Base-by-base conservation (phyloP, 35 echinoderm and acorn worm species). In the Nesometra sesokonis region DNA sequence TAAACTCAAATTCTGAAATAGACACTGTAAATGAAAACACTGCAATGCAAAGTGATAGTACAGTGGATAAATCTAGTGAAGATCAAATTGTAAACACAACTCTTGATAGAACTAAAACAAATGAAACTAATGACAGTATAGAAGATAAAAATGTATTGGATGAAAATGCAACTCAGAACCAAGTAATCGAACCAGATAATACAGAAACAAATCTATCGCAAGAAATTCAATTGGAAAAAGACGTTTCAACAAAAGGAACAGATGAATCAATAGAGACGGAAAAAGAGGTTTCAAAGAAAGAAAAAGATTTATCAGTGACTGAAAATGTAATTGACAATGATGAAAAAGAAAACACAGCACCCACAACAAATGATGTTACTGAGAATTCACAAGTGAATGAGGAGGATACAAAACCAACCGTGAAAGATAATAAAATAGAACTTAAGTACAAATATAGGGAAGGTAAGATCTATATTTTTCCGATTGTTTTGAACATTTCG, bases 391-490 rank as follows among this genome's bases (percentile, higher is more conserved):
- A 99, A 79, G 92, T 92, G 47, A 99, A 91, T 47, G 96, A 99
- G 88, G 90, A 80, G 77, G 90, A 92, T 37, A 80, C 89, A 35
- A 80, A 84, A 5, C 88, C 90, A 47, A 27, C 2, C 23, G 52
- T 67, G 0, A 89, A 92, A 77, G 96, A 99, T 86, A 99, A 99
- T 85, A 99, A 99, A 91, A 99, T 90, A 32, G 93, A 93, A 90
- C 82, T 99, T 57, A 99, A 99, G 85, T 99, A 99, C 77, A 91
- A 93, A 29, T 99, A 99, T 82, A 99, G 93, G 96, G 93, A 99
- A 91, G 96, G 96, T 99, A 77, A 94, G 93, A 81, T 35, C 31
- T 5, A 34, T 5, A 4, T 43, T 43, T 43, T 7, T 15, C 38
- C 38, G 5, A 7, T 43, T 4, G 4, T 43, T 43, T 7, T 43